Evolutionary conservation across 2,888 invertebrate genomes (phyloP).

Genomic region (Xanthorhoe designata): DNA sequence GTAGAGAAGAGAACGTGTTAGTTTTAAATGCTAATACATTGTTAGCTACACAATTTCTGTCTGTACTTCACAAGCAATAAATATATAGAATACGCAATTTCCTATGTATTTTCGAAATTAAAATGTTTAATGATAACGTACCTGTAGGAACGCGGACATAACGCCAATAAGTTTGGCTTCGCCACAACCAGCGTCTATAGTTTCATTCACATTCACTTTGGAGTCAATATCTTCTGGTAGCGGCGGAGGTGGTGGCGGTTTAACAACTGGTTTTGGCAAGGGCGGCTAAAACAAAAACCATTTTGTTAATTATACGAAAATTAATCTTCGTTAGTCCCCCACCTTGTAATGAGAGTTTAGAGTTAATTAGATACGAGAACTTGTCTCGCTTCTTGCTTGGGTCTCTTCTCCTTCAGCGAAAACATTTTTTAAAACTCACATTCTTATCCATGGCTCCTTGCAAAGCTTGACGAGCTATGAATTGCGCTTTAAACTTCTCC

Average conservation of each 20-base stretch:
- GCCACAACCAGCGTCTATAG: conserved; percentile 67
- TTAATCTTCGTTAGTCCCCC: neutral
- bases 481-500: conserved; percentile 92
- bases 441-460: conserved; percentile 64
- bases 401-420: neutral
- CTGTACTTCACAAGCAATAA: neutral
- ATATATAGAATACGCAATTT: neutral
- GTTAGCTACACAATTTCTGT: neutral
- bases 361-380: too few species aligned
- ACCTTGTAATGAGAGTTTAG: too few species aligned
- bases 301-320: neutral
- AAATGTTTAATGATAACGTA: conserved; percentile 58
- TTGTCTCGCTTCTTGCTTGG: neutral
- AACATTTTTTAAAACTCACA: conserved; percentile 49
- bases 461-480: conserved; percentile 87
- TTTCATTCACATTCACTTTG: conserved; percentile 56
- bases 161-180: conserved; percentile 93
- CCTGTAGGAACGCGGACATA: conserved; percentile 94
- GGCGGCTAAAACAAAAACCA: conserved; percentile 59
- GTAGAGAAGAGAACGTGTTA: conserved; percentile 33
- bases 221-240: conserved; percentile 65
- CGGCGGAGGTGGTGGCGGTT: conserved; percentile 75
- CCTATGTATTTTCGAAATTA: neutral
- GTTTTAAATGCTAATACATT: neutral
- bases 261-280: conserved; percentile 61